Base-by-base conservation (phyloP, 1,140 invertebrate genomes). In the Pseudomyrmex concolor region DNA sequence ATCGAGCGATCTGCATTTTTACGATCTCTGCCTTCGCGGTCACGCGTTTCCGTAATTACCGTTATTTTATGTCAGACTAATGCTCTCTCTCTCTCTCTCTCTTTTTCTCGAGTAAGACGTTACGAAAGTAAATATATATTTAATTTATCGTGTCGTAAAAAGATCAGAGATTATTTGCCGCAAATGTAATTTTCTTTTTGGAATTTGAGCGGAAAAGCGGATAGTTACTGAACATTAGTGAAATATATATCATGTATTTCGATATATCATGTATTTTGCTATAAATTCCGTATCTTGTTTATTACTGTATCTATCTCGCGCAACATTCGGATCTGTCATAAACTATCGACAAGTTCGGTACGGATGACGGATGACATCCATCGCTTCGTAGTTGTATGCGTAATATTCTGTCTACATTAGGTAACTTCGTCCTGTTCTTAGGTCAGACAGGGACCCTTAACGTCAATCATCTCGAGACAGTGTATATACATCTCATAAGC, bases 301-400 rank as follows among this genome's bases (percentile, higher is more conserved):
- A 34, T 12, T 45, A 67, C 13, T 34, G 34, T 34, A 34, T 7
- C 34, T 34, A 43, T 48, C 15, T 80, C 76, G 59, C 13, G 10
- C 22, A 43, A 22, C 13, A 54, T 78, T 78, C 50, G 25, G 59
- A 77, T 63, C 72, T 83, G 45, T 73, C 71, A 54, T 62, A 15
- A 76, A 64, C 22, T 76, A 66, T 83, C 57, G 70, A 76, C 60
- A 62, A 74, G 45, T 82, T 34, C 5, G 34, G 50, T 17, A 19
- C 17, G n/a, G 45, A 83, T 78, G 68, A 74, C 57, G 78, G 71
- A 76, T 83, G 19, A 13, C 63, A 45, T 57, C 72, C 59, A 59
- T 82, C 45, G 15, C 34, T 74, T 45, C 78, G n/a, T 77, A 54
- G 48, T 34, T 50, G 70, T 19, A 5, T 50, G 34, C 45, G 54